A percentile compares a stretch with the other conserved stretches of the same genome.
These are phyloP conservation scores for Perithous albicinctus DNA, from an alignment of 2,888 invertebrate genomes.

Conservation along the genomic window DNA sequence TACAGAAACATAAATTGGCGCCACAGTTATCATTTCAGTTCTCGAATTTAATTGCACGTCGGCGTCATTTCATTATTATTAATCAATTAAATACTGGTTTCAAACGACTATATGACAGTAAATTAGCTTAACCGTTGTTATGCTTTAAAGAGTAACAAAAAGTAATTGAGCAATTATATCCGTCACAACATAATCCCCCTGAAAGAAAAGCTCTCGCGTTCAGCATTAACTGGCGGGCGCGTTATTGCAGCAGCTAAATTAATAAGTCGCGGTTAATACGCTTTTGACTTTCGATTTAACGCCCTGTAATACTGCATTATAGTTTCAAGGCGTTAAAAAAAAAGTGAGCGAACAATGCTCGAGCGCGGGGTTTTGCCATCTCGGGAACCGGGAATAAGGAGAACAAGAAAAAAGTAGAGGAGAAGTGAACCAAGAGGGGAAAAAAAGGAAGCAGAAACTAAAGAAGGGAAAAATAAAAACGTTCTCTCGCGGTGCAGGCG, in stretches of 20 bases:
- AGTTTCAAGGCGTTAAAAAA: constrained; percentile 19
- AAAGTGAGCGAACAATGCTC: constrained; percentile 62
- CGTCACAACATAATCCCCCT: constrained; percentile 3
- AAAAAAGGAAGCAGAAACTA: constrained; percentile 29
- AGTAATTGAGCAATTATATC: constrained; percentile 41
- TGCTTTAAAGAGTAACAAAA: background rate
- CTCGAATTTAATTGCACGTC: constrained; percentile 37
- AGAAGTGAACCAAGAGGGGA: constrained; percentile 26
- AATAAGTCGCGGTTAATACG: constrained; percentile 50
- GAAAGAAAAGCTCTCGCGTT: background rate
- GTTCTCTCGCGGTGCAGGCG: constrained; percentile 62
- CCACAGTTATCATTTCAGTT: constrained; percentile 53
- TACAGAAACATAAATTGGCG: constrained; percentile 34
- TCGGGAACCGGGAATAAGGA: constrained; percentile 20
- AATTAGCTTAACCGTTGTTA: constrained; percentile 30
- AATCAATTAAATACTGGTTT: constrained; percentile 46
- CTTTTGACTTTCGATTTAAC: constrained; percentile 68
- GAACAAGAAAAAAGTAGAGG: constrained; percentile 36
- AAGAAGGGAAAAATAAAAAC: constrained; percentile 62
- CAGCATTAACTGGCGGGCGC: constrained; percentile 5
- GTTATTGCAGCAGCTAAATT: constrained; percentile 37
- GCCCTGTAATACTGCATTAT: constrained; percentile 46
- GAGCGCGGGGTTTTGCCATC: constrained; percentile 50
- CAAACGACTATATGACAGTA: constrained; percentile 5
- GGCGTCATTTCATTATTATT: constrained; percentile 39